Conservation (phyloP, 2,797 vertebrate species). For the Vespertilio murinus region DNA sequence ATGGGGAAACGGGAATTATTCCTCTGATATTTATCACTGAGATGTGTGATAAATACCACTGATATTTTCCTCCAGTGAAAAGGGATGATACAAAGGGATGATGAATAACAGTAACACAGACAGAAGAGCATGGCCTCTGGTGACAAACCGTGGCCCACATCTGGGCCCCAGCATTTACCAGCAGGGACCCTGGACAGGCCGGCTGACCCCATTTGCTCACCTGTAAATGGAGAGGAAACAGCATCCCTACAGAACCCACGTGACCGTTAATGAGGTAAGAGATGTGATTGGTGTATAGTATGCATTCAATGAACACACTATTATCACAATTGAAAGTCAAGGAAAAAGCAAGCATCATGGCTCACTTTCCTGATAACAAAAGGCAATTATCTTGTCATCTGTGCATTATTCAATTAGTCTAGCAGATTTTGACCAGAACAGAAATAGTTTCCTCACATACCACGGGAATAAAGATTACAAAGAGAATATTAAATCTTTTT, state of each 20-base stretch:
- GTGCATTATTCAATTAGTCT: slow-evolving; percentile 24
- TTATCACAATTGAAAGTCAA: not conserved
- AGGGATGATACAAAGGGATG: not conserved
- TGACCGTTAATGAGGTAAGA: not conserved
- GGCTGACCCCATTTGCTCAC: not conserved
- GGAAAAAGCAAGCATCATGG: not conserved
- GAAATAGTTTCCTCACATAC: not conserved
- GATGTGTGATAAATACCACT: not conserved
- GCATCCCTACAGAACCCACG: not conserved
- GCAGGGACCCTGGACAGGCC: not conserved
- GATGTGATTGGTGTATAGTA: not conserved
- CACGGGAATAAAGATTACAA: not conserved
- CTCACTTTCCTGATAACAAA: slow-evolving; percentile 31
- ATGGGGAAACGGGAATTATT: not conserved
- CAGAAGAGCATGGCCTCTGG: not conserved
- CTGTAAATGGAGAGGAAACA: not conserved
- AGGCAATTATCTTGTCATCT: not conserved
- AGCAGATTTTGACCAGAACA: slow-evolving; percentile 31
- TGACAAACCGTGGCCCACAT: not conserved
- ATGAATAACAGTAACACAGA: not conserved
- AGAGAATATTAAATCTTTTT: slow-evolving; percentile 19
- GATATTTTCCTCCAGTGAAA: slow-evolving; percentile 25
- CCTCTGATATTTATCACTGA: not conserved
- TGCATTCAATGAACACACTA: not conserved
- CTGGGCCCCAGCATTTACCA: not conserved